Base-by-base conservation (phyloP, 2,888 invertebrate species). In the Coremacera marginata region DNA sequence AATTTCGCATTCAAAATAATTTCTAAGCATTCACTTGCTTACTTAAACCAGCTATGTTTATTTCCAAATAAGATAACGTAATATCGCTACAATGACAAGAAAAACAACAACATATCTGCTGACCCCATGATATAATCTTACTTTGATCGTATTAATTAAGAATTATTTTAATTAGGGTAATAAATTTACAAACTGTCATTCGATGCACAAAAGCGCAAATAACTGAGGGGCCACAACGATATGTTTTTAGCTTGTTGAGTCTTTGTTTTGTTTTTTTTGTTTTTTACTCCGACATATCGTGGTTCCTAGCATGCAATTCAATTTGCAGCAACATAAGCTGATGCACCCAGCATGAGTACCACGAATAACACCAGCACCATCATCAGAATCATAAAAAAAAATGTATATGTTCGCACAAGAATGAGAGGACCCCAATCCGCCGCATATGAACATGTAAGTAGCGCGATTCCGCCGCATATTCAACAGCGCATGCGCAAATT, bases 141-240 rank as follows among this genome's bases (percentile, higher is more conserved):
- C 27, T 72, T 72, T 62, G 84, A 84, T 88, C 88, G 88, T 88
- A 89, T 89, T 89, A 89, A 89, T 89, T 89, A 89, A 87, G 88
- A 87, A 89, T 89, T 89, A 89, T 88, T 89, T 89, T 89, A 89
- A 89, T 89, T 89, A 89, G 88, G 84, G 88, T 86, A 88, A 89
- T 89, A 89, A 89, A 89, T 89, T 88, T 86, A 55, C 62, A 55
- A 65, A 67, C 65, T 74, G 80, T 72, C 72, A 62, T 62, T 72
- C 72, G 44, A 71, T 57, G 76, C 78, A 79, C 80, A 80, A 83
- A 84, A 84, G 84, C 82, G 78, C 57, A 71, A 9, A 60, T 19
- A 44, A 60, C 62, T 37, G 72, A 62, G 44, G 60, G 62, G 22
- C 44, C n/a, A 49, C 60, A 62, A n/a, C 27, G n/a, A 22, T 52